phyloP scores from a whole-genome alignment of 1,140 invertebrate species.

The Drosophila sturtevanti region DNA sequence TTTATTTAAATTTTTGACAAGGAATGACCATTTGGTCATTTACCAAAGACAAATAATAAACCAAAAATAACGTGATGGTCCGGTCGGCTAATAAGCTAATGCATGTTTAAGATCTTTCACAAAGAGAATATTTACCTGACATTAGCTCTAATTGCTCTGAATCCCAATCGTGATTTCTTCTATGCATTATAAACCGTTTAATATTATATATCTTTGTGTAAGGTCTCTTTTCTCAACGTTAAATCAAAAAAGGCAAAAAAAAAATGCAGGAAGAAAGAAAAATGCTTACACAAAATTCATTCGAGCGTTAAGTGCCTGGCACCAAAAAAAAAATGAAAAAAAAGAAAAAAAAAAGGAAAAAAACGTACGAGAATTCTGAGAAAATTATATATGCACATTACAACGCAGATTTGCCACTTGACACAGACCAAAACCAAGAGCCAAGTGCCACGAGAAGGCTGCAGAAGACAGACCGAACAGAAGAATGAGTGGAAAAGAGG shows the following conservation, averaged over 20 bases:
- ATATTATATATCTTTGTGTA: not conserved
- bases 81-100: too few relatives aligned
- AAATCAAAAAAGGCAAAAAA: not conserved
- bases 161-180: not conserved
- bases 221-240: not conserved
- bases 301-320: slow-evolving; percentile 62
- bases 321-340: slow-evolving; percentile 21
- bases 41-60: too few relatives aligned
- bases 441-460: not conserved
- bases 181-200: not conserved
- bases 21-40: too few relatives aligned
- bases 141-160: not conserved
- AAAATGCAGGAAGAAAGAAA: slow-evolving; percentile 14
- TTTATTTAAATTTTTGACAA: too few relatives aligned
- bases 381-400: slow-evolving; percentile 77
- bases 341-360: slow-evolving; percentile 11
- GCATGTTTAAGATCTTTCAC: not conserved
- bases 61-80: too few relatives aligned
- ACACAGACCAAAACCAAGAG: slow-evolving; percentile 28
- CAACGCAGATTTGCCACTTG: slow-evolving; percentile 73
- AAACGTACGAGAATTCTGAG: slow-evolving; percentile 30
- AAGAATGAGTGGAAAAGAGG: not conserved
- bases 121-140: not conserved
- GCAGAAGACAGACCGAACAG: not conserved
- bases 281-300: slow-evolving; percentile 63